Conservation (phyloP, 2,888 invertebrate species). For the Platycheirus albimanus region DNA sequence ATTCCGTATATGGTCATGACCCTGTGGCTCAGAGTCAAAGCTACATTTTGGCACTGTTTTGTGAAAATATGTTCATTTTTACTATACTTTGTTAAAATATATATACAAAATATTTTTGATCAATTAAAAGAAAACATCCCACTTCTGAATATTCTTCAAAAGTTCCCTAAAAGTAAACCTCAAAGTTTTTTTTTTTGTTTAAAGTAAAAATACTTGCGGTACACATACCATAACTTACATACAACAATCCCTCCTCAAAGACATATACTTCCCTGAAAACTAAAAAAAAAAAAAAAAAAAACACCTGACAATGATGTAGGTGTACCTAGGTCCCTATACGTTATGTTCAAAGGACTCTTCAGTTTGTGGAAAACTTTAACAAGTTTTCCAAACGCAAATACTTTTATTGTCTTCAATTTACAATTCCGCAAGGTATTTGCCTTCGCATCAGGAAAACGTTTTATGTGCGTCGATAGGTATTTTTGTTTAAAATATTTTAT, state of each 20-base stretch:
- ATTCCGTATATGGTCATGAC: too few relatives aligned
- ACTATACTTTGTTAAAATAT: too few relatives aligned
- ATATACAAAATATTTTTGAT: too few relatives aligned
- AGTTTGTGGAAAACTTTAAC: constrained; percentile 5
- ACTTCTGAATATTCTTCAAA: too few relatives aligned
- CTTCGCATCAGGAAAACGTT: not conserved
- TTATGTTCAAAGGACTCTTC: constrained; percentile 1
- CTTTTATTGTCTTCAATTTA: constrained; percentile 22
- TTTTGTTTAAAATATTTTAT: not conserved
- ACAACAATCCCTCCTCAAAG: not conserved
- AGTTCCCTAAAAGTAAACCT: too few relatives aligned
- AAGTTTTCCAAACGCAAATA: constrained; percentile 6
- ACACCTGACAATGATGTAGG: not conserved
- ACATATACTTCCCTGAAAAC: not conserved
- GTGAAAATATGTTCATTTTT: too few relatives aligned
- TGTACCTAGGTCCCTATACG: constrained; percentile 1
- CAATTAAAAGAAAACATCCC: too few relatives aligned
- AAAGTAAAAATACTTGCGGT: too few relatives aligned
- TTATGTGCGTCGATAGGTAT: constrained; percentile 10
- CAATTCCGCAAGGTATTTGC: constrained; percentile 18
- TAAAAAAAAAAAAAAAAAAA: too few relatives aligned
- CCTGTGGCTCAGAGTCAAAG: too few relatives aligned
- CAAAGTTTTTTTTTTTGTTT: too few relatives aligned
- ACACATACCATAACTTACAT: not conserved
- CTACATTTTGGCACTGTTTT: too few relatives aligned